These are phyloP conservation scores for Endotricha flammealis DNA, from an alignment of 2,888 invertebrate species.

Conservation along the genomic window DNA sequence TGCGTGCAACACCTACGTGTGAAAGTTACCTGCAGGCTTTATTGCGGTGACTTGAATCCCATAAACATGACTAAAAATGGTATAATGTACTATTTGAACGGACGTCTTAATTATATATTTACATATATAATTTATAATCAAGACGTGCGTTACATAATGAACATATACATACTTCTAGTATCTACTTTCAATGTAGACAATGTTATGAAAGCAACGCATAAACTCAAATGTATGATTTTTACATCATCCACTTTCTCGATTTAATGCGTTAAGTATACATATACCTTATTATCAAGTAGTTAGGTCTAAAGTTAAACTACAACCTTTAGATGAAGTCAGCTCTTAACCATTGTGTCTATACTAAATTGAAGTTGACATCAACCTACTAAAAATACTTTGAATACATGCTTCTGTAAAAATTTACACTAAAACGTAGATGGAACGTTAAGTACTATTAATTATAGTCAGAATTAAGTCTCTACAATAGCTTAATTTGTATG, in stretches of 20 bases:
- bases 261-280: background rate
- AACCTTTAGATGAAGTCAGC: background rate
- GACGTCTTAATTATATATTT: background rate
- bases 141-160: background rate
- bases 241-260: background rate
- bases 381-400: background rate
- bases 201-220: background rate
- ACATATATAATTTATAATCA: background rate
- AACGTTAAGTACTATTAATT: conserved; percentile 7
- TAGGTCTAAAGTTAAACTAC: background rate
- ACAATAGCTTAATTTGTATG: too few relatives aligned
- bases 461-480: conserved; percentile 15
- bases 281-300: background rate
- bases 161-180: background rate
- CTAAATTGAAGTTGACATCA: background rate
- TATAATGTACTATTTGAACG: background rate
- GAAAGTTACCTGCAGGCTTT: conserved; percentile 3
- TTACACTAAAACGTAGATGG: conserved; percentile 16
- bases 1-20: conserved; percentile 10
- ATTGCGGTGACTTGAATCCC: background rate
- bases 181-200: background rate
- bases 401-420: conserved; percentile 18
- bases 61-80: background rate
- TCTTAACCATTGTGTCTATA: background rate
- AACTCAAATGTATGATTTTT: background rate